phyloP scores from a whole-genome alignment of 2,888 invertebrate species.

The Zootermopsis nevadensis region DNA sequence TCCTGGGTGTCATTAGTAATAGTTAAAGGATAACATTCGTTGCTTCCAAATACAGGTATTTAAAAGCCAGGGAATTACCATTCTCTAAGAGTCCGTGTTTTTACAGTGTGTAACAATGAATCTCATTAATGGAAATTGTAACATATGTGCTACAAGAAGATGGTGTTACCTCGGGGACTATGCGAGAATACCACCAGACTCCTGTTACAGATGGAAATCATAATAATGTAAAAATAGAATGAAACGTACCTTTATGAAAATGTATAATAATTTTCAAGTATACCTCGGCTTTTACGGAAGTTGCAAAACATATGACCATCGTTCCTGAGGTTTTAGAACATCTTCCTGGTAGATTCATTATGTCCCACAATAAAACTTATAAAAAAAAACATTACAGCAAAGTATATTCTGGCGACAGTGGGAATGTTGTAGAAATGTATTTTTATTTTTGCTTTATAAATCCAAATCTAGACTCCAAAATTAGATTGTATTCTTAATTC shows the following conservation, averaged over 20 bases:
- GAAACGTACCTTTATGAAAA: not conserved
- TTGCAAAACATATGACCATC: not conserved
- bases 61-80: too few relatives aligned
- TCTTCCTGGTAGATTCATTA: not conserved
- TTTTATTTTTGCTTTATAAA: too few relatives aligned
- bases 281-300: not conserved
- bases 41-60: too few relatives aligned
- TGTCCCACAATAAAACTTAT: not conserved
- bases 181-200: not conserved
- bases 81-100: not conserved
- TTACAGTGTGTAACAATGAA: not conserved
- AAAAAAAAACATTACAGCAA: not conserved
- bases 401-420: too few relatives aligned
- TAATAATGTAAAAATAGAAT: not conserved
- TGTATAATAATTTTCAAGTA: not conserved
- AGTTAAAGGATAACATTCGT: too few relatives aligned
- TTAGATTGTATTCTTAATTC: too few relatives aligned
- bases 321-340: not conserved
- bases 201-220: not conserved
- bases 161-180: not conserved
- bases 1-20: too few relatives aligned
- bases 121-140: constrained; percentile 11
- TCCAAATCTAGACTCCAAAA: too few relatives aligned
- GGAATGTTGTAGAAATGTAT: too few relatives aligned
- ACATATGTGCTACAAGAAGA: constrained; percentile 6